Evolutionary conservation across 2,888 invertebrate species (phyloP).

Genomic region (Trichacis sp.): DNA sequence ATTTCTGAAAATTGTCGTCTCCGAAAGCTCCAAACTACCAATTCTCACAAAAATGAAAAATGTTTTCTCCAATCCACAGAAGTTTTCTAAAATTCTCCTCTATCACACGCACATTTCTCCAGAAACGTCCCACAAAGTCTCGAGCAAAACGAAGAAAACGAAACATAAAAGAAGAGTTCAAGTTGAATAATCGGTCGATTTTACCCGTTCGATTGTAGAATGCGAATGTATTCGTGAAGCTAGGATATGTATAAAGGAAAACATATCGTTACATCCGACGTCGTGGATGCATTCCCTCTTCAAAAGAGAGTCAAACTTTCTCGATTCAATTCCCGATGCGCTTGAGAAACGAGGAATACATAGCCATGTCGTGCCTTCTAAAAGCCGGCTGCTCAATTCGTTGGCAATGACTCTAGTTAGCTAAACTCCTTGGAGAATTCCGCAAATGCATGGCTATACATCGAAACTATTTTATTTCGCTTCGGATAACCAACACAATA

Average conservation of each 20-base stretch:
- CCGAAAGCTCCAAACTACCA: too few relatives aligned
- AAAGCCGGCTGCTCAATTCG: conserved; percentile 20
- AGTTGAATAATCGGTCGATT: conserved; percentile 4
- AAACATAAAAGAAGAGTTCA: too few relatives aligned
- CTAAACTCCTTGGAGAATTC: conserved; percentile 21
- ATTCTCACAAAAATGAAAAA: too few relatives aligned
- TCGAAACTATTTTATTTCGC: too few relatives aligned
- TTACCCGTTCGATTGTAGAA: conserved; percentile 5
- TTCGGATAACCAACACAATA: too few relatives aligned
- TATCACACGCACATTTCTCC: too few relatives aligned
- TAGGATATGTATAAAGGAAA: conserved; percentile 3
- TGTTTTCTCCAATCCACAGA: too few relatives aligned
- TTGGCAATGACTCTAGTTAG: conserved; percentile 27
- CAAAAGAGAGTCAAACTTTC: conserved; percentile 32
- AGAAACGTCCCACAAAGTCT: too few relatives aligned
- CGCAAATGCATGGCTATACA: conserved; percentile 9
- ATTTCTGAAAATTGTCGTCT: too few relatives aligned
- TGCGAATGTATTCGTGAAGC: conserved; percentile 18
- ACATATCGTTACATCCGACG: conserved; percentile 34
- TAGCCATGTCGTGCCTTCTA: conserved; percentile 19
- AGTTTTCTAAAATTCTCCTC: too few relatives aligned
- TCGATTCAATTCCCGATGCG: conserved; percentile 35
- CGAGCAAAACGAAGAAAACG: too few relatives aligned
- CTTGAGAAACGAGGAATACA: conserved; percentile 31
- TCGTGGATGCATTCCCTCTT: conserved; percentile 27